Evolutionary conservation across 2,888 invertebrate species (phyloP).

Genomic region (Antitype chi): DNA sequence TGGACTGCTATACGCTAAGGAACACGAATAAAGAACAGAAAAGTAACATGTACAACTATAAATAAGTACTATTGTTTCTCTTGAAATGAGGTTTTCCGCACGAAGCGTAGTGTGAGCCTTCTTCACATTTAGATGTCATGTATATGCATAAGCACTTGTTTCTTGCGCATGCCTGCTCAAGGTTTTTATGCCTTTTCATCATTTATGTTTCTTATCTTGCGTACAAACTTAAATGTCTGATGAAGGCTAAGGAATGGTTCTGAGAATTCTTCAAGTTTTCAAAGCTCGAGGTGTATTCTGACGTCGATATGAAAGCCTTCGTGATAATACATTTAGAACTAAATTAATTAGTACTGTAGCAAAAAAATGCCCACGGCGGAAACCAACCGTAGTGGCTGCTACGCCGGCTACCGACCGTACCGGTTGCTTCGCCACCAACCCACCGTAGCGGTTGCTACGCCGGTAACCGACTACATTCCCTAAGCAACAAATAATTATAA

Average conservation of each 20-base stretch:
- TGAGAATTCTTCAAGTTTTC: slow-evolving; percentile 15
- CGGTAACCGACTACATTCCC: neutral
- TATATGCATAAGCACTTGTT: slow-evolving; percentile 42
- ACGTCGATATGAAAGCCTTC: too few relatives aligned
- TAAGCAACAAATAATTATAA: neutral
- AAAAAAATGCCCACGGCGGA: neutral
- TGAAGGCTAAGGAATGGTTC: slow-evolving; percentile 28
- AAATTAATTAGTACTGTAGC: neutral
- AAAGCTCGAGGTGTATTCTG: neutral
- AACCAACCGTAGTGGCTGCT: neutral
- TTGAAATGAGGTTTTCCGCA: neutral
- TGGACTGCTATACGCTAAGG: too few relatives aligned
- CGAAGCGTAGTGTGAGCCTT: slow-evolving; percentile 29
- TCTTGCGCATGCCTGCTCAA: slow-evolving; percentile 17
- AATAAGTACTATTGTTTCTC: neutral
- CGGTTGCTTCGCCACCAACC: neutral
- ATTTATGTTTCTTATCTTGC: slow-evolving; percentile 44
- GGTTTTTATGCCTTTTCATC: slow-evolving; percentile 20
- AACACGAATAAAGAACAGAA: neutral
- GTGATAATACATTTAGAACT: too few relatives aligned
- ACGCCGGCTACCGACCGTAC: neutral
- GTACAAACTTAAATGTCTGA: slow-evolving; percentile 22
- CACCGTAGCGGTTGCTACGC: neutral
- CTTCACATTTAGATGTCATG: slow-evolving; percentile 9
- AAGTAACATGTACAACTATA: neutral